Evolutionary conservation across 53 echinoderm and acorn worm genomes (phyloP), one percentile per base, ranked within the genome.

Genomic region (Echinometra lucunter): DNA sequence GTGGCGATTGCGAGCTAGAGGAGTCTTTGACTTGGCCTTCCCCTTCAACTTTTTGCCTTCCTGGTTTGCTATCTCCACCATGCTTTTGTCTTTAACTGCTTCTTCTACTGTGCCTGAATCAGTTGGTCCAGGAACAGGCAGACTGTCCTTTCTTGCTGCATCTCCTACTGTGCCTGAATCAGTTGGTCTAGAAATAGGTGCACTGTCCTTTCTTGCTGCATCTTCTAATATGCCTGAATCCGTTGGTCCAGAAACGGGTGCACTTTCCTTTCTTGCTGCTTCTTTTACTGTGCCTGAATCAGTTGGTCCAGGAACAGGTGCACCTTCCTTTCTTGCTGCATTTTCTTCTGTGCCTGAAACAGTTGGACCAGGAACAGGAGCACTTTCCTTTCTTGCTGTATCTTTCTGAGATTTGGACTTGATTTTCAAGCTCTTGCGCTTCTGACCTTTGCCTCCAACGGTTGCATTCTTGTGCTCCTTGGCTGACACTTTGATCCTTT

Each of bases 371-470:
- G 66, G 66, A 66, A 19, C 66, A 11, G 78, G 35, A 19, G 45
- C 2, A 82, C 49, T 1, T 85, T 85, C 0, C 49, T 85, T 21
- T 40, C 23, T 25, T 28, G 44, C 85, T 28, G 47, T 25, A 27
- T 9, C 13, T 49, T 85, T 85, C 45, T 45, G 23, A 6, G 85
- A 2, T 85, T 45, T 53, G 23, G 63, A 21, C 18, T 89, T 89
- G 57, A 1, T 30, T 60, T 60, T 89, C 7, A 5, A 21, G 58
- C 21, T 0, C 58, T 89, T 95, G 66, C 97, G 88, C 74, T 97
- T 97, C 58, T 91, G 94, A 12, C 97, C 97, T 66, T 95, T 97
- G 13, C 97, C 97, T 4, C 97, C 97, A 32, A 66, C 95, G 3
- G 88, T 95, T 49, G 55, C 92, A 32, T 95, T 92, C 78, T 96